phyloP scores from a whole-genome alignment of 1,140 invertebrate genomes.

The Drosophila bocki region DNA sequence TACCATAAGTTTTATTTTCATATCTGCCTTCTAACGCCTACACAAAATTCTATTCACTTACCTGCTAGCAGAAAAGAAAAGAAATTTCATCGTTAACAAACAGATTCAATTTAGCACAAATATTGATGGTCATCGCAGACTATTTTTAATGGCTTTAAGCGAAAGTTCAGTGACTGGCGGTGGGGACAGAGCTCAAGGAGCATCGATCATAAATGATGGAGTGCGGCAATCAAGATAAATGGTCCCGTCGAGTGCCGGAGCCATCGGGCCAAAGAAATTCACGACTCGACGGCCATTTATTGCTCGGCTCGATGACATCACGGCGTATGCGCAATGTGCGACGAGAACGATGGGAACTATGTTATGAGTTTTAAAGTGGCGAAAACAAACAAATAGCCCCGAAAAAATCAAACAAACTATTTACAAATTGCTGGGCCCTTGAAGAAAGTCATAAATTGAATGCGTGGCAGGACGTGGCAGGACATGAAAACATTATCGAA shows the following conservation, averaged over 20 bases:
- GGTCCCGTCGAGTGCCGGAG: conserved; percentile 40
- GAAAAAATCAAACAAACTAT: conserved; percentile 43
- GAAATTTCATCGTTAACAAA: conserved; percentile 17
- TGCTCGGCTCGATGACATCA: conserved; percentile 24
- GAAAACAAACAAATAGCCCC: conserved; percentile 8
- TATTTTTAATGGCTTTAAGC: conserved; percentile 37
- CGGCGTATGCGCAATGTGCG: conserved; percentile 54
- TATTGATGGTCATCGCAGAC: conserved; percentile 15
- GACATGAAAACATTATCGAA: conserved; percentile 74
- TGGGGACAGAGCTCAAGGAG: conserved; percentile 30
- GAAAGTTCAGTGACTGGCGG: conserved; percentile 21
- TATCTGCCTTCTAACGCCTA: not conserved
- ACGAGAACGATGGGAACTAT: not conserved
- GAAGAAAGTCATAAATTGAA: conserved; percentile 55
- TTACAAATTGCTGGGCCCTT: conserved; percentile 49
- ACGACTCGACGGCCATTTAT: conserved; percentile 38
- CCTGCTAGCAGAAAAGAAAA: conserved; percentile 38
- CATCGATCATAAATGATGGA: conserved; percentile 80
- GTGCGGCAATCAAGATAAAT: conserved; percentile 72
- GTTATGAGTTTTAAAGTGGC: conserved; percentile 31
- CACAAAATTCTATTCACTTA: conserved; percentile 29
- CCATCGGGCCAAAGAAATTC: conserved; percentile 49
- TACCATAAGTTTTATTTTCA: not conserved
- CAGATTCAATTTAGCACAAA: conserved; percentile 37
- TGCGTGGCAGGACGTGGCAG: conserved; percentile 26